phyloP scores from a whole-genome alignment of 1,140 invertebrate genomes.

The Euwallacea similis region DNA sequence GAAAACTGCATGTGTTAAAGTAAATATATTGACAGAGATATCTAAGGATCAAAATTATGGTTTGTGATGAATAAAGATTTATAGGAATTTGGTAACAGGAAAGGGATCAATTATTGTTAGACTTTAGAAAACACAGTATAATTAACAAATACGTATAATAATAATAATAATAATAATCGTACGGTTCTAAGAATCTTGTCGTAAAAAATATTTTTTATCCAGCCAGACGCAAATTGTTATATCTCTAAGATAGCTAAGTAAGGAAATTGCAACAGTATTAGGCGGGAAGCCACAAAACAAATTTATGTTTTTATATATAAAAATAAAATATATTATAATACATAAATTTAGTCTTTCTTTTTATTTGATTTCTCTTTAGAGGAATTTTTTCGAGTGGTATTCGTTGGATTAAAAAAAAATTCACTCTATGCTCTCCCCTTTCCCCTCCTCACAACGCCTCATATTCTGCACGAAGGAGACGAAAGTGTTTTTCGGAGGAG shows the following conservation, averaged over 20 bases:
- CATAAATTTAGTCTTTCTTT: background rate
- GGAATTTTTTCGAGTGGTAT: background rate
- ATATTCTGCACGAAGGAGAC: no score
- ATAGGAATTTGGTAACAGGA: background rate
- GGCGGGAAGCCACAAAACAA: conserved; percentile 1
- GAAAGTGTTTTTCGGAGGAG: no score
- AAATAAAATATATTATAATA: conserved; percentile 1
- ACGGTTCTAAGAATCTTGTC: conserved; percentile 28
- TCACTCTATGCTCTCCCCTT: no score
- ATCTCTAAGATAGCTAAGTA: conserved; percentile 2
- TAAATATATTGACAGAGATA: no score
- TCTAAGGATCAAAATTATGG: background rate
- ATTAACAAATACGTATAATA: background rate
- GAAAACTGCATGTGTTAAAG: background rate
- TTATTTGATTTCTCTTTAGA: background rate
- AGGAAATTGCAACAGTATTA: conserved; percentile 30
- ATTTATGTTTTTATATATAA: conserved; percentile 32
- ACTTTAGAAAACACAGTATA: background rate
- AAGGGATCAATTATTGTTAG: conserved; percentile 24
- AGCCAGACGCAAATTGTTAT: conserved; percentile 15
- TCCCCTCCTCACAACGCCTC: no score
- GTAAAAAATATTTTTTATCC: conserved; percentile 31
- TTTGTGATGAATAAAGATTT: conserved; percentile 2
- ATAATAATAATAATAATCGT: conserved; percentile 5
- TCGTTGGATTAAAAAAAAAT: no score